Conservation (phyloP, 2,888 invertebrate genomes). For the Drosophila percnosoma region DNA sequence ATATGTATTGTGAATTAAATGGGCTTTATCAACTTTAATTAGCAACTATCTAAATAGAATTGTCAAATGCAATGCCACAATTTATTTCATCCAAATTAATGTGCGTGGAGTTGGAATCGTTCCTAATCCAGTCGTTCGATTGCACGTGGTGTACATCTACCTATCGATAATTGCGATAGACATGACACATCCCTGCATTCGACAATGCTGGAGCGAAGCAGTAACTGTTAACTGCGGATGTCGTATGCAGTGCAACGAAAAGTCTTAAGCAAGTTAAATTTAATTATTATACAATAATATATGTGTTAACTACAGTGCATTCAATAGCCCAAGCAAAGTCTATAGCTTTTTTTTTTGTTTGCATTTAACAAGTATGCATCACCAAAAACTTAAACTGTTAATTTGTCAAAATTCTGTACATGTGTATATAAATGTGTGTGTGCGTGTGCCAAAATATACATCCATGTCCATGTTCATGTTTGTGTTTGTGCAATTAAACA, state of each 20-base stretch:
- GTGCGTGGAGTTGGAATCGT: conserved; percentile 12
- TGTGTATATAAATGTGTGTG: conserved; percentile 9
- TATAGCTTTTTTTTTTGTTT: conserved; percentile 10
- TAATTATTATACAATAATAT: conserved; percentile 38
- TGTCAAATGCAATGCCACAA: background rate
- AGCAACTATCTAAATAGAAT: background rate
- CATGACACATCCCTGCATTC: conserved; percentile 50
- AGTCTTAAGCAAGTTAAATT: conserved; percentile 29
- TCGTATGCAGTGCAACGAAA: conserved; percentile 5
- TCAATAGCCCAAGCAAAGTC: conserved; percentile 7
- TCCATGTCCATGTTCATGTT: conserved; percentile 15
- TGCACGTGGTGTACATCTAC: conserved; percentile 13
- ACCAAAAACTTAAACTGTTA: conserved; percentile 57
- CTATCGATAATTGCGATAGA: conserved; percentile 46
- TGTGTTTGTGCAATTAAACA: conserved; percentile 43
- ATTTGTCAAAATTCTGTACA: conserved; percentile 58
- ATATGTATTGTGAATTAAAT: conserved; percentile 19
- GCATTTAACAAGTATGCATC: conserved; percentile 13
- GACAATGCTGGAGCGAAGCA: conserved; percentile 40
- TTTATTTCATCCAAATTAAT: conserved; percentile 17
- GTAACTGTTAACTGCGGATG: conserved; percentile 31
- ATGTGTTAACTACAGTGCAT: conserved; percentile 19
- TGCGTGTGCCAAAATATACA: conserved; percentile 7
- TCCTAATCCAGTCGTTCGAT: conserved; percentile 32
- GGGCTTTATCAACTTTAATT: background rate